phyloP scores from a whole-genome alignment of 2,888 invertebrate genomes.

The Lycia hirtaria region DNA sequence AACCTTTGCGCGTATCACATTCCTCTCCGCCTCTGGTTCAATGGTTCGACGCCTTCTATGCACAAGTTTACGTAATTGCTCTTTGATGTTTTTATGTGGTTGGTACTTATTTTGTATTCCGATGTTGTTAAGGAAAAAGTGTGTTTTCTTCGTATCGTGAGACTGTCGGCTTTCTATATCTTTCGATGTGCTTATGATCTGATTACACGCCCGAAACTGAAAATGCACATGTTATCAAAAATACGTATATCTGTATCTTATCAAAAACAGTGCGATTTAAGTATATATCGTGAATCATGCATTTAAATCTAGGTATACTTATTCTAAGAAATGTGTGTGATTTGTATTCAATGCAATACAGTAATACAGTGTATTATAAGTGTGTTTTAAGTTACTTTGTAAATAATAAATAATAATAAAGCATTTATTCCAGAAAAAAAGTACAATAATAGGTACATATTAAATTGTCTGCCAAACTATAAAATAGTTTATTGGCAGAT shows the following conservation, averaged over 20 bases:
- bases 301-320: constrained; percentile 8
- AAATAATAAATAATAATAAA: too few species aligned
- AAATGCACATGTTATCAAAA: background rate
- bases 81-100: background rate
- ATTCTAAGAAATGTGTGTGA: too few species aligned
- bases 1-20: constrained; percentile 15
- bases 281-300: constrained; percentile 10
- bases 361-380: too few species aligned
- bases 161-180: too few species aligned
- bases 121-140: background rate
- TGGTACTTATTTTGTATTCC: background rate
- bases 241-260: constrained; percentile 2
- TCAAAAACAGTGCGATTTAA: constrained; percentile 3
- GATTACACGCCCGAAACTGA: background rate
- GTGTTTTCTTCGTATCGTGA: too few species aligned
- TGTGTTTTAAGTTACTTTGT: too few species aligned
- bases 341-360: too few species aligned
- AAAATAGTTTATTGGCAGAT: too few species aligned
- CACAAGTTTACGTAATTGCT: constrained; percentile 7
- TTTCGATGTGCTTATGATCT: background rate
- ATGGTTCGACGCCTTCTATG: constrained; percentile 8
- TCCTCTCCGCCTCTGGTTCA: background rate
- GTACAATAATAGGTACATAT: too few species aligned
- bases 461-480: too few species aligned
- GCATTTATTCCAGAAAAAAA: too few species aligned